Percentiles rank a stretch among this genome's conserved stretches.
Conservation (phyloP, 2,113 vertebrate species). For the Xiphophorus maculatus region DNA sequence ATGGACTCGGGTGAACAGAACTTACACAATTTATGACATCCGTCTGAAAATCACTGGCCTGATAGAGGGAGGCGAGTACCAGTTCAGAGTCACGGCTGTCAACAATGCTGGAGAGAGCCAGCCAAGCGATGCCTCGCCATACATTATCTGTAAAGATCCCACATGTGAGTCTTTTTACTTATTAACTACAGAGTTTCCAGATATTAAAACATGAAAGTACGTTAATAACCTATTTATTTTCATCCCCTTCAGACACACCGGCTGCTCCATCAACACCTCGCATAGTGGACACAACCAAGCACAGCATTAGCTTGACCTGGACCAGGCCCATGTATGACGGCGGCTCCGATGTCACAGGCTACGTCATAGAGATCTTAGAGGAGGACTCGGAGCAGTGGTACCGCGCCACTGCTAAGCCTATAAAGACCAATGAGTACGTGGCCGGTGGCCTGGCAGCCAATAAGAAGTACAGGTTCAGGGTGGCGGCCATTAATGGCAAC, state of each 20-base stretch:
- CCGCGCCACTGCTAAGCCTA: constrained; percentile 84
- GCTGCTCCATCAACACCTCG: constrained; percentile 92
- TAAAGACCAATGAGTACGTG: constrained; percentile 87
- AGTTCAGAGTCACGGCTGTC: constrained; percentile 94
- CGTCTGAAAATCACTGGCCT: constrained; percentile 93
- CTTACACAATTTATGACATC: constrained; percentile 93
- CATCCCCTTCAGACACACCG: constrained; percentile 85
- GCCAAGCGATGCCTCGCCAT: constrained; percentile 92
- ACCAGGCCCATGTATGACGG: constrained; percentile 96
- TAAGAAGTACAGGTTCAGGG: constrained; percentile 94
- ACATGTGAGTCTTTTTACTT: constrained; percentile 85
- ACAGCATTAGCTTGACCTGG: constrained; percentile 95
- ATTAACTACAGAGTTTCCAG: not conserved
- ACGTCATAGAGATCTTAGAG: constrained; percentile 95
- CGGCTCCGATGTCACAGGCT: constrained; percentile 90
- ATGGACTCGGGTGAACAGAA: constrained; percentile 97
- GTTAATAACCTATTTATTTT: not conserved
- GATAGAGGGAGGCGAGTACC: constrained; percentile 94
- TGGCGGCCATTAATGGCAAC: constrained; percentile 90
- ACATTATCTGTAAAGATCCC: constrained; percentile 93
- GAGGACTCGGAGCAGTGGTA: constrained; percentile 92
- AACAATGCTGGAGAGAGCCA: constrained; percentile 95
- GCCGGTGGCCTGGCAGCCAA: constrained; percentile 85
- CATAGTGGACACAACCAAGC: constrained; percentile 92
- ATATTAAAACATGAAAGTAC: not conserved